Evolutionary conservation across 2,888 invertebrate genomes (phyloP), one percentile per base, ranked within the genome.

Genomic region (Branchellion lobata): DNA sequence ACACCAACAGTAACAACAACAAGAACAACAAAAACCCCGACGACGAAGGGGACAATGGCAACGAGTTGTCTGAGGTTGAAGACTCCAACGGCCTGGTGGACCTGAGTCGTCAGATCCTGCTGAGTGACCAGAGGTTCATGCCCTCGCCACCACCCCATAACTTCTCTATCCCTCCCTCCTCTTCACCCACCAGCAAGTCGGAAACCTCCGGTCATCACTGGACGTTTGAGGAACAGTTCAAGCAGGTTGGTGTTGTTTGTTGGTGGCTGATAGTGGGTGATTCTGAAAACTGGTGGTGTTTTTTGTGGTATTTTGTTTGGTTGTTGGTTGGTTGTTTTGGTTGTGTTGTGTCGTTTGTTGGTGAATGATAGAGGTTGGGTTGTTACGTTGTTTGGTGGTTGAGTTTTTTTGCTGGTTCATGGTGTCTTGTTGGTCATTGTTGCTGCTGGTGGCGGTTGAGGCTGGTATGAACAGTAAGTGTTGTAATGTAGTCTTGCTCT

Each of bases 221-320:
- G 96, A 95, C 96, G 85, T 98, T 96, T 89, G 98, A 98, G 89
- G 98, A 98, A 90, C 98, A 98, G 91, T 98, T 98, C 91, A 98
- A 97, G 92, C 98, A 99, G 94, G 98, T 98, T 90, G 92, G 82
- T 24, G 27, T 90, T 92, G 82, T 24, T 3, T 11, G n/a, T 31
- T 24, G 31, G 5, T 3, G 33, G 14, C 8, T 69, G 69, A n/a
- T 69, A n/a, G 69, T 69, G 34, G 21, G 29, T 65, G 11, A 14
- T 8, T 65, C 11, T 65, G 29, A 65, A n/a, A n/a, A 8, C 8
- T 65, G 65, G n/a, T 24, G 8, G n/a, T n/a, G n/a, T n/a, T n/a
- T n/a, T n/a, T n/a, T n/a, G n/a, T 51, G 51, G 14, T 14, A 18
- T 11, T 51, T 14, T 14, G n/a, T n/a, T n/a, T 51, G 51, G 14